These are phyloP conservation scores for Thereuonema tuberculata DNA, from an alignment of 1,140 invertebrate species.

Conservation along the genomic window DNA sequence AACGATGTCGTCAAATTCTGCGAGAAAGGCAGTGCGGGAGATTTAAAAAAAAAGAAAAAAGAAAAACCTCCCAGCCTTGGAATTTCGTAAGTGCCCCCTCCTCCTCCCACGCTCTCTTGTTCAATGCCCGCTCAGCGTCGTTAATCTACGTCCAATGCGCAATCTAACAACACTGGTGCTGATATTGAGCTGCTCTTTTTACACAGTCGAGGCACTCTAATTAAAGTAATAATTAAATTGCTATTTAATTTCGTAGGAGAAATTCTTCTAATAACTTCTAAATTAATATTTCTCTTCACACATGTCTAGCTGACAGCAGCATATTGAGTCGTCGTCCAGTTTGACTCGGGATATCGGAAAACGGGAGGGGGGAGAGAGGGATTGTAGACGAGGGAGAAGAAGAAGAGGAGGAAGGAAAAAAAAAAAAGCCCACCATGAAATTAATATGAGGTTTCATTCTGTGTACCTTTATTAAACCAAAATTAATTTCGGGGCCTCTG, in stretches of 20 bases:
- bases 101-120: too few species aligned
- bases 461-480: slow-evolving; percentile 5
- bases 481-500: slow-evolving; percentile 10
- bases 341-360: background rate
- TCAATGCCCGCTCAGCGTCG: too few species aligned
- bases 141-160: too few species aligned
- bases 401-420: background rate
- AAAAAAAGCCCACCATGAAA: slow-evolving; percentile 9
- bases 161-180: too few species aligned
- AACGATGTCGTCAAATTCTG: too few species aligned
- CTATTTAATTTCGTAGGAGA: slow-evolving; percentile 6
- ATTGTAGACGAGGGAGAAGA: background rate
- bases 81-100: too few species aligned
- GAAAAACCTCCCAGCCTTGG: too few species aligned
- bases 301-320: slow-evolving; percentile 4
- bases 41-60: too few species aligned
- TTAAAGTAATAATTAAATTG: slow-evolving; percentile 11
- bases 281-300: slow-evolving; percentile 11
- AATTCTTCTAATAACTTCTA: slow-evolving; percentile 10
- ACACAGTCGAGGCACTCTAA: background rate
- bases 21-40: too few species aligned
- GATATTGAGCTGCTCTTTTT: too few species aligned
- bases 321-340: slow-evolving; percentile 7
- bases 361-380: background rate
- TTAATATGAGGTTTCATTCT: slow-evolving; percentile 9